A percentile compares a stretch with the other conserved stretches of the same genome.
Evolutionary conservation across 2,888 invertebrate species (phyloP).

Genomic region (Choreutis nemorana): DNA sequence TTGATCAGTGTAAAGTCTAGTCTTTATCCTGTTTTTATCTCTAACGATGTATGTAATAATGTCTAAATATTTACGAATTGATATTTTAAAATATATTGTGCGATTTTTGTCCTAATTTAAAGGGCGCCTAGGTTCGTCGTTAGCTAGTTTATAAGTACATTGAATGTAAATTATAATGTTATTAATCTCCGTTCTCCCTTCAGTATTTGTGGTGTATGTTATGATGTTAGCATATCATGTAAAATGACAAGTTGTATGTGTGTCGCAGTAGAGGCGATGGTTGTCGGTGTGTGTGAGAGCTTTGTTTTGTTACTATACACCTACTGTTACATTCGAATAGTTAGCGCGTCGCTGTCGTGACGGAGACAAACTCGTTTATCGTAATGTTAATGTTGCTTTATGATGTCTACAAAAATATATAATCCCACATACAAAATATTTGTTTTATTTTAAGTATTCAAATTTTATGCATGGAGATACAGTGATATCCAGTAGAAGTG

Average conservation of each 20-base stretch:
- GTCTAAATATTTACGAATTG: slow-evolving; percentile 58
- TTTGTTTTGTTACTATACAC: slow-evolving; percentile 46
- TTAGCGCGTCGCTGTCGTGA: slow-evolving; percentile 33
- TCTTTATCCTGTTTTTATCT: slow-evolving; percentile 65
- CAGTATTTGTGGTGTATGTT: slow-evolving; percentile 61
- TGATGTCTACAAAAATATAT: slow-evolving; percentile 66
- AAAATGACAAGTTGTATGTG: slow-evolving; percentile 20
- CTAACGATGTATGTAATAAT: slow-evolving; percentile 51
- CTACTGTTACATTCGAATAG: slow-evolving; percentile 65
- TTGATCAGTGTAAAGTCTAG: slow-evolving; percentile 68
- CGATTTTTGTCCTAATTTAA: slow-evolving; percentile 38
- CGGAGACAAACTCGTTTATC: slow-evolving; percentile 51
- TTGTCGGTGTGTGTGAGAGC: slow-evolving; percentile 16
- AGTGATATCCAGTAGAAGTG: no score
- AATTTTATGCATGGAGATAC: no score
- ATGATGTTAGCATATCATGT: slow-evolving; percentile 40
- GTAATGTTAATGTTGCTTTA: slow-evolving; percentile 67
- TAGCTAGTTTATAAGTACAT: slow-evolving; percentile 61
- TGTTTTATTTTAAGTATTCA: no score
- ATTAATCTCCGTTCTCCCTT: slow-evolving; percentile 62
- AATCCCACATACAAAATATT: slow-evolving; percentile 60
- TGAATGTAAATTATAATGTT: slow-evolving; percentile 56
- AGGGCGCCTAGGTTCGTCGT: slow-evolving; percentile 54
- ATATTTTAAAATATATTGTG: slow-evolving; percentile 53
- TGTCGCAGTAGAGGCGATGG: slow-evolving; percentile 4